phyloP scores from a whole-genome alignment of 1,140 invertebrate species.

The Popillia japonica region DNA sequence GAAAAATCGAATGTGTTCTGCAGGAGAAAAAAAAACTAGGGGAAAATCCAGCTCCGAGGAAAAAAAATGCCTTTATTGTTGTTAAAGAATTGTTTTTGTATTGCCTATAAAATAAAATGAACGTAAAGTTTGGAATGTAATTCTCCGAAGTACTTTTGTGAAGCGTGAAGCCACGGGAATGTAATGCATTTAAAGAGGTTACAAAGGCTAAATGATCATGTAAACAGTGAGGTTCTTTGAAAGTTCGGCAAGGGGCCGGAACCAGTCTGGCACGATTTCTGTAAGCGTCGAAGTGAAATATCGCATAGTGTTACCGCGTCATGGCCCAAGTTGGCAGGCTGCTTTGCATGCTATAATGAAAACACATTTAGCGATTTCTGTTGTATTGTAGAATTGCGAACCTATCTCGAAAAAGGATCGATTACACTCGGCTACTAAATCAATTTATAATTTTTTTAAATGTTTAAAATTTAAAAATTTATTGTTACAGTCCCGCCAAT shows the following conservation, averaged over 20 bases:
- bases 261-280: conserved; percentile 43
- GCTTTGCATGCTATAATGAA: conserved; percentile 57
- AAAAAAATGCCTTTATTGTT: conserved; percentile 28
- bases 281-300: conserved; percentile 47
- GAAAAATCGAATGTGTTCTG: not conserved
- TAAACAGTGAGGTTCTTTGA: conserved; percentile 48
- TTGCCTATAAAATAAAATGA: conserved; percentile 35
- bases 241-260: conserved; percentile 36
- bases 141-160: conserved; percentile 46
- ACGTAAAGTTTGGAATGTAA: conserved; percentile 43
- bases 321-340: conserved; percentile 46
- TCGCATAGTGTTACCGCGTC: conserved; percentile 36
- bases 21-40: not conserved
- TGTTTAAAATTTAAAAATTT: no score
- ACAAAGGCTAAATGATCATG: conserved; percentile 53
- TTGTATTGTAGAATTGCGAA: not conserved
- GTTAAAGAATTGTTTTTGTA: conserved; percentile 35
- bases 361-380: conserved; percentile 54
- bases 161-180: conserved; percentile 45
- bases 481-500: conserved; percentile 83
- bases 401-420: no score
- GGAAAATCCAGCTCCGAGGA: not conserved
- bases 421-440: no score
- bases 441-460: no score
- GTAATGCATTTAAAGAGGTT: conserved; percentile 54